Base-by-base conservation (phyloP, 1,140 invertebrate species). In the Phortica variegata region DNA sequence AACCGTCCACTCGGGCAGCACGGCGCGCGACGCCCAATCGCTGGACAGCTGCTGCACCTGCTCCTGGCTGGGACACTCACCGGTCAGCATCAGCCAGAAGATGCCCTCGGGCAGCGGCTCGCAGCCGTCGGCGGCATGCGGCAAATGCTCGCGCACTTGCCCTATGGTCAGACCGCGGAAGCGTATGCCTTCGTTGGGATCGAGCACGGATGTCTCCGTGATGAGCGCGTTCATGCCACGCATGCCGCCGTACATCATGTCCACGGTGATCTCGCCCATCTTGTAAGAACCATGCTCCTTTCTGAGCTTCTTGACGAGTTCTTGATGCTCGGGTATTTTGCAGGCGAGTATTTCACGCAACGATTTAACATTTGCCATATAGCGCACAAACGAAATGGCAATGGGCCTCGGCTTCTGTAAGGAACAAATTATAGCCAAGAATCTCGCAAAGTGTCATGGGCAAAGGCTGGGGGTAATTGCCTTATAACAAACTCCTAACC, bases 61-160 rank as follows among this genome's bases (percentile, higher is more conserved):
- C 21, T 84, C 84, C 5, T 89, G 83, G 44, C 81, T 90, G 33
- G 94, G 95, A 23, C 97, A 80, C 15, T 95, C 87, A 2, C 94
- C 93, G 32, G 94, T 95, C 31, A 91, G 82, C 29, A 97, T 79
- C 1, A 97, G 82, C 92, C 92, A 97, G 80, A 96, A 97, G 1
- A 96, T 81, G 73, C 90, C 94, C 77, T 97, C 95, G 1, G 95
- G 95, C 2, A 96, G 80, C 1, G 93, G 93, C 69, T 97, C 91
- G 16, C 81, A 73, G 19, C 92, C 76, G 12, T 92, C 91, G n/a
- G 88, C 87, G 2, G 86, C 91, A 68, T 90, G 93, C 1, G 95
- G 95, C 43, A 97, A 76, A 1, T 87, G 56, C 59, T 94, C 85
- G 66, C 93, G 91, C 66, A 91, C 95, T 61, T 97, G 93, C 3